phyloP scores from a whole-genome alignment of 2,113 vertebrate species.

The Mesitornis unicolor region DNA sequence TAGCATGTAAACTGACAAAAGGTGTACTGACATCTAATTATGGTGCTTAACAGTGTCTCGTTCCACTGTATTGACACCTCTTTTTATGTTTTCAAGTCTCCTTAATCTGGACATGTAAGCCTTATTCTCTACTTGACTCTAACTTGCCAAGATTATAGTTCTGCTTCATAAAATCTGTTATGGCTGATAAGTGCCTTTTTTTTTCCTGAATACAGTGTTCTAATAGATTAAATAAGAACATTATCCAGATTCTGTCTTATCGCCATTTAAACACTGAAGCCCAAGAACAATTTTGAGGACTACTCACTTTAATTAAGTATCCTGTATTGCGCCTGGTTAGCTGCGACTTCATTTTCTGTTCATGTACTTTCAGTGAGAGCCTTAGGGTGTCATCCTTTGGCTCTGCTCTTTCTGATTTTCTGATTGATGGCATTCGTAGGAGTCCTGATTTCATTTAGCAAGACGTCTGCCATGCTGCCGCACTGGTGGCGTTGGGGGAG shows the following conservation, averaged over 20 bases:
- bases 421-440: neutral
- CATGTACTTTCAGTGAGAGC: neutral
- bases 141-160: neutral
- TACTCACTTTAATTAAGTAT: neutral
- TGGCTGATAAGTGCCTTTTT: neutral
- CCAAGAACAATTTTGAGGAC: neutral
- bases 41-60: neutral
- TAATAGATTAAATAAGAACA: neutral
- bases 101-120: neutral
- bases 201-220: neutral
- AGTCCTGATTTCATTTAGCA: neutral
- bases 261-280: neutral
- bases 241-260: neutral
- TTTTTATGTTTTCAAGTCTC: neutral
- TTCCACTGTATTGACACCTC: neutral
- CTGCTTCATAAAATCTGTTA: neutral
- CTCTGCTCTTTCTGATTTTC: neutral
- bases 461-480: neutral
- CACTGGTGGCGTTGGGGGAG: neutral
- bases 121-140: neutral
- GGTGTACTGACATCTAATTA: conserved; percentile 11
- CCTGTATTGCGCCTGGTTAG: neutral
- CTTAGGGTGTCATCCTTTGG: neutral
- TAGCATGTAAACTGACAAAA: neutral
- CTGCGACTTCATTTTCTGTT: neutral